These are phyloP conservation scores for Eleutherodactylus coqui DNA, from an alignment of 2,797 vertebrate species.

Conservation along the genomic window DNA sequence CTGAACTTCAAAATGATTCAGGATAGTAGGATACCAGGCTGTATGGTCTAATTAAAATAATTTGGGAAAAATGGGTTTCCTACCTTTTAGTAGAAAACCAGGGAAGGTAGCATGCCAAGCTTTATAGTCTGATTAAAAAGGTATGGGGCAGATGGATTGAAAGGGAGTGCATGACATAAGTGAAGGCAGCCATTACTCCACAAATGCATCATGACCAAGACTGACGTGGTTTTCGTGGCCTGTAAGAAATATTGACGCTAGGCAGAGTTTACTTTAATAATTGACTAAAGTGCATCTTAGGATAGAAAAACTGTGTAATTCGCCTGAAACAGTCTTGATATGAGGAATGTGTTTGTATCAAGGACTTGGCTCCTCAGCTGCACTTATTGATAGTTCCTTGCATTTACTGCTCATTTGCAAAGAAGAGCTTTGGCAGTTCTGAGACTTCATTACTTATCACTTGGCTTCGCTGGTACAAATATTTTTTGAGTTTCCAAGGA, in stretches of 20 bases:
- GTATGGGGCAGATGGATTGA: no score
- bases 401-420: background rate
- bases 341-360: slow-evolving; percentile 11
- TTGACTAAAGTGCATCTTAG: background rate
- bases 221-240: no score
- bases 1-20: no score
- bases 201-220: no score
- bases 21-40: no score
- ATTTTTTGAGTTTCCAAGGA: slow-evolving; percentile 30
- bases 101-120: no score
- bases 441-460: slow-evolving; percentile 34
- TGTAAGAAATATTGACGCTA: background rate
- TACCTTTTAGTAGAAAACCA: no score
- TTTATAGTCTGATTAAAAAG: no score
- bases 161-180: no score
- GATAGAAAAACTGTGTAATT: background rate
- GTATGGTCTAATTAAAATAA: no score
- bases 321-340: background rate
- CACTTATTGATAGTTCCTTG: slow-evolving; percentile 50
- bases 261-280: background rate
- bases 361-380: background rate
- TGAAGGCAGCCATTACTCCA: no score
- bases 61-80: no score
- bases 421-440: background rate
- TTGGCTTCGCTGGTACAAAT: background rate